Evolutionary conservation across 2,113 vertebrate species (phyloP), one percentile per base, ranked within the genome.

Genomic region (Ophiodon elongatus): DNA sequence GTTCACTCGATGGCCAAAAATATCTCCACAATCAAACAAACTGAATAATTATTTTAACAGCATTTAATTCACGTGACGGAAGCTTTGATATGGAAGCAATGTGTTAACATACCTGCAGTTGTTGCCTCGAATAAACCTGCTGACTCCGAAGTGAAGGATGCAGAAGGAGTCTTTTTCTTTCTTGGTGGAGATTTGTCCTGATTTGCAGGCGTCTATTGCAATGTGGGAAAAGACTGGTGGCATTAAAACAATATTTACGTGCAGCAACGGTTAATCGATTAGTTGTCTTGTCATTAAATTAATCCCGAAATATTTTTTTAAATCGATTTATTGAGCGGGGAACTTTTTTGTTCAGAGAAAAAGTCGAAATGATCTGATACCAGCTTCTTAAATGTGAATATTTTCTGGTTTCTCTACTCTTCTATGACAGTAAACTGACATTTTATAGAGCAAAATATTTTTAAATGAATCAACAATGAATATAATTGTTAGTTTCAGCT

Each of bases 121-220:
- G 77, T 54, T 25, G 68, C 73, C 74, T 93, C 82, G 76, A 95
- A 92, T 29, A 82, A 64, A 76, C 65, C 45, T 2, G 81, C 37
- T 23, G 83, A 73, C 13, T 91, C 76, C 35, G 50, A 47, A 68
- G 62, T 2, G 35, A 81, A 25, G 31, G 73, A 8, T 73, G 85
- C 86, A 29, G 31, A 64, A 0, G 27, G 21, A 13, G 13, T 2
- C 59, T 83, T 92, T 35, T 79, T 93, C 91, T 93, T 95, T 67
- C 82, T 92, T 35, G 84, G 67, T 75, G 91, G 88, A 60, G 92
- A 87, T 47, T 78, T 83, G 9, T 89, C 87, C 45, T 23, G 52
- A 83, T 84, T 67, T 67, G 66, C 33, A 70, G 27, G 25, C 73
- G 79, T 83, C 94, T 95, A 37, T 64, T 73, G 29, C 21, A 84